A percentile compares a stretch with the other conserved stretches of the same genome.
Conservation (phyloP, 2,113 vertebrate genomes). For the Limnothrissa miodon region DNA sequence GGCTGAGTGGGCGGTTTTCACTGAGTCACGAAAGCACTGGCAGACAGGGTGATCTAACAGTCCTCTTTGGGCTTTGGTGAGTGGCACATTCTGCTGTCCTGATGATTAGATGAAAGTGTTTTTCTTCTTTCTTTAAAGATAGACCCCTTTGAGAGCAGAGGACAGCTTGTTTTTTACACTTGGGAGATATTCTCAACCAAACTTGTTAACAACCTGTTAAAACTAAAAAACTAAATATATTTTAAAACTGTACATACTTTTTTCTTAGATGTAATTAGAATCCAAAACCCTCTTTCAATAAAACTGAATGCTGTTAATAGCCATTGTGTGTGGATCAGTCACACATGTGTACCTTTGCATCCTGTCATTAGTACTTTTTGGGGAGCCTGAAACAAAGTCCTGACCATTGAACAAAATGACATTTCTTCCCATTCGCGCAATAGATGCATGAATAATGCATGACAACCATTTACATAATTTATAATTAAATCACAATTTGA, state of each 20-base stretch:
- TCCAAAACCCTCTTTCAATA: background rate
- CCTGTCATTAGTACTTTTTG: background rate
- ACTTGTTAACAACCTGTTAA: background rate
- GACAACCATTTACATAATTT: constrained; percentile 82
- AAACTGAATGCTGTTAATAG: background rate
- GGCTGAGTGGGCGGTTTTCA: constrained; percentile 58
- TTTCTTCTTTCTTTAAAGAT: background rate
- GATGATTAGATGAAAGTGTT: constrained; percentile 42
- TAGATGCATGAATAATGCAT: constrained; percentile 82
- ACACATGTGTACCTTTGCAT: background rate
- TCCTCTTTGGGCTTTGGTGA: constrained; percentile 31
- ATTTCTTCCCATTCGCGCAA: constrained; percentile 70
- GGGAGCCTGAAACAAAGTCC: constrained; percentile 32
- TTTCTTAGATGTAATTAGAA: background rate
- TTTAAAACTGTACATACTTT: background rate
- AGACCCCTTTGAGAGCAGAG: background rate
- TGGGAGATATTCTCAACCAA: background rate
- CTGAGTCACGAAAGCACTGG: constrained; percentile 66
- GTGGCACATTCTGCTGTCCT: background rate
- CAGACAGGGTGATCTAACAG: constrained; percentile 70
- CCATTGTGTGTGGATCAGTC: background rate
- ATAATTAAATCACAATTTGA: constrained; percentile 87
- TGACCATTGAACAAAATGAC: constrained; percentile 57
- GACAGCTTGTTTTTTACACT: background rate
- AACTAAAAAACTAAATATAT: background rate